Base-by-base conservation (phyloP, 2,797 vertebrate genomes). In the Acanthopagrus latus region DNA sequence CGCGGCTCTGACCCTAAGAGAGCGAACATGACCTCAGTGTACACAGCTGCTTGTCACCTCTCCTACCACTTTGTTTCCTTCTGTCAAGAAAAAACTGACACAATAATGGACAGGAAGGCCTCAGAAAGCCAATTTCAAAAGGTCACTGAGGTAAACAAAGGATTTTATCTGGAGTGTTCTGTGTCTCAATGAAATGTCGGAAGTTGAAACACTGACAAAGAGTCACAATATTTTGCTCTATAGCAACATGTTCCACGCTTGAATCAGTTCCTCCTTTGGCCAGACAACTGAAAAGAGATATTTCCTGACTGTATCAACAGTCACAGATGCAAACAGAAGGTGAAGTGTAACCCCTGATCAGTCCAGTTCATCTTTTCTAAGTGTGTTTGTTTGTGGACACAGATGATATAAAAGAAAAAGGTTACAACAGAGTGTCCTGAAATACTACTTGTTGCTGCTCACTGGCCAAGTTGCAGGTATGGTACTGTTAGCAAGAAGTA, bases 41-140 rank as follows among this genome's bases (percentile, higher is more conserved):
- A 70, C 85, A 82, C 91, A 94, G 90, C 91, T 94, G 92, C 86
- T 85, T 51, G 85, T 89, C 90, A 86, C 87, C 84, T 89, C 86
- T 80, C 77, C 84, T 77, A 84, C 76, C 0, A 12, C 84, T 89
- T 86, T 81, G 86, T 68, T 85, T 62, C 85, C 63, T 71, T 85
- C 78, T 63, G 78, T 85, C 67, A 43, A 71, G 64, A 86, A 64
- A 68, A 83, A 33, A 76, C 55, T 80, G 56, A 87, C 69, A 68
- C 82, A 78, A 55, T 74, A 46, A 72, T 25, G n/a, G 62, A 73
- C 70, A 78, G 64, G 74, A 70, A 83, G 63, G 51, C n/a, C 64
- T 66, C 41, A 11, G 48, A 88, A 41, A 21, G 64, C 76, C 68
- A 52, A 86, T 72, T 69, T 68, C 66, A 51, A 55, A 55, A 67